Base-by-base conservation (phyloP, 2,888 invertebrate species). In the Campoplex nolae region DNA sequence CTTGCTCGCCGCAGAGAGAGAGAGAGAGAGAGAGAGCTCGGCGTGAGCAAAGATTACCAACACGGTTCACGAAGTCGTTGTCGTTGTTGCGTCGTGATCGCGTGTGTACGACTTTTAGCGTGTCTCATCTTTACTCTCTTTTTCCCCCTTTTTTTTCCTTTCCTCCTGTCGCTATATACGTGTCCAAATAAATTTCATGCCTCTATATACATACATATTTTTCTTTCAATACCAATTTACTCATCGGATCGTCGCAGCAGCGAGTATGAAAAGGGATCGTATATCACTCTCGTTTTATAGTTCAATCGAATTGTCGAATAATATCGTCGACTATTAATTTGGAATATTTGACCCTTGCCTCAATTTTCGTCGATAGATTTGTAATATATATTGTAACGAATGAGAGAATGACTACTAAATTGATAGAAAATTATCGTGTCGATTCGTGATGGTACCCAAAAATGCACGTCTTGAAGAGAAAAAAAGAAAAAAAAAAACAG, bases 91-190 rank as follows among this genome's bases (percentile, higher is more conserved):
- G 58, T 83, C 86, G 81, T 67, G 80, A 86, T 86, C 84, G 83
- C 81, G 86, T 77, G 86, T 83, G 56, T 79, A 79, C 74, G 74
- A 70, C 56, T 84, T 86, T 86, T 84, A 54, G 76, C 73, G 76
- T 76, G 71, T 86, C 80, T 81, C 82, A 79, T 83, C 76, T 76
- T 65, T 38, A 16, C 51, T 67, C 42, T 38, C 28, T 73, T 76
- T 68, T 67, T 74, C 83, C 56, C 42, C 56, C 58, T 76, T 75
- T 58, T 9, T 73, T 75, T 58, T 42, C 8, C 28, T 18, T 73
- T 65, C 51, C 70, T 58, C 28, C 32, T 23, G 35, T 54, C 58
- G 16, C 23, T n/a, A 9, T 8, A 65, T 4, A 65, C 23, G 32
- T 32, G 13, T 23, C 32, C 38, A 16, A 7, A 67, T 38, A n/a